These are phyloP conservation scores for Leptopilina drosophilae DNA, from an alignment of 2,888 invertebrate species.

Conservation along the genomic window DNA sequence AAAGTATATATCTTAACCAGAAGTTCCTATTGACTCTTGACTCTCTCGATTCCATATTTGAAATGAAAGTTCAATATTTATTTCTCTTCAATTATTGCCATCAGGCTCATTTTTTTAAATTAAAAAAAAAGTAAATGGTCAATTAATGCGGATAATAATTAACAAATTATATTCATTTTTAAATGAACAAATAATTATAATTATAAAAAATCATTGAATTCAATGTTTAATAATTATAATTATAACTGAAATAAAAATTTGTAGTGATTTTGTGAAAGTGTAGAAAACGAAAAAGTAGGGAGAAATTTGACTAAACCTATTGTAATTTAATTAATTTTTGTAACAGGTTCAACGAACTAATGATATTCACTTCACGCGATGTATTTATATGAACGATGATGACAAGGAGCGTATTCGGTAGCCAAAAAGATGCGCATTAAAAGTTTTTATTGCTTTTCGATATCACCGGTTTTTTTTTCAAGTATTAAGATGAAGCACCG, in stretches of 20 bases:
- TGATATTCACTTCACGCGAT: background rate
- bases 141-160: no score
- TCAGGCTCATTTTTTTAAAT: background rate
- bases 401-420: constrained; percentile 10
- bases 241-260: no score
- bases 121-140: background rate
- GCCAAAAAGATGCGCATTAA: constrained; percentile 29
- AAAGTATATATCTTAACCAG: constrained; percentile 7
- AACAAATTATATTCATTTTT: no score
- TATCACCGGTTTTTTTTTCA: constrained; percentile 20
- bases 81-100: background rate
- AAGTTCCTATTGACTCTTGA: constrained; percentile 18
- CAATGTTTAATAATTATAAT: no score
- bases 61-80: constrained; percentile 19
- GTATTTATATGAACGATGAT: background rate
- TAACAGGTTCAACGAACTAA: constrained; percentile 5
- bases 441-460: constrained; percentile 35
- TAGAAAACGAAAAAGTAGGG: no score
- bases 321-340: background rate
- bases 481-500: constrained; percentile 25
- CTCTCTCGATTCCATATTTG: constrained; percentile 10
- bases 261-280: no score
- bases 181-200: no score
- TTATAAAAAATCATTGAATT: no score
- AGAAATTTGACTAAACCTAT: no score